phyloP scores from a whole-genome alignment of 2,113 vertebrate genomes.

The Rhynchopsitta pachyrhyncha region DNA sequence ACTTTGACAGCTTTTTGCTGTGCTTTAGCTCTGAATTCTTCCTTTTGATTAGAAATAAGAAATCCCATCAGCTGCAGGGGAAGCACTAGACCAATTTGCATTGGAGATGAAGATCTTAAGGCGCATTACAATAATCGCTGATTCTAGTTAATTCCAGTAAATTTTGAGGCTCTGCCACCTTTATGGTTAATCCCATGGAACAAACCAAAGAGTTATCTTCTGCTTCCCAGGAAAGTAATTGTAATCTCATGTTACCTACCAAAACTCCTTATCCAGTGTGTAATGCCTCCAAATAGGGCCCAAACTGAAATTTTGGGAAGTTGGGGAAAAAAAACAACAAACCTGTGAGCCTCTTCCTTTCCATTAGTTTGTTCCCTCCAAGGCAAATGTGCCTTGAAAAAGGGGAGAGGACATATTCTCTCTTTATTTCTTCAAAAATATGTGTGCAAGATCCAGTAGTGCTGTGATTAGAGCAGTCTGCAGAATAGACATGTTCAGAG shows the following conservation, averaged over 20 bases:
- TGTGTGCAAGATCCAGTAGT: background rate
- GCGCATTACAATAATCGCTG: background rate
- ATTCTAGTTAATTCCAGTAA: background rate
- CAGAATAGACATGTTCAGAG: background rate
- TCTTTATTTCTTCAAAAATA: background rate
- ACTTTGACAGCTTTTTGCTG: background rate
- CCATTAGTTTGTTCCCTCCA: background rate
- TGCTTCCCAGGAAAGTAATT: background rate
- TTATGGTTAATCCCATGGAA: background rate
- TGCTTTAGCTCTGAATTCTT: background rate
- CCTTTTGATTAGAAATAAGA: slow-evolving; percentile 10
- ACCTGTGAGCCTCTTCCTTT: background rate
- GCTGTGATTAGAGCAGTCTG: background rate
- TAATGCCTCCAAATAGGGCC: background rate
- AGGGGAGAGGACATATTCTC: background rate
- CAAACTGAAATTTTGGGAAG: background rate
- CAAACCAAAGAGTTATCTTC: background rate
- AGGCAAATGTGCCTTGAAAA: background rate
- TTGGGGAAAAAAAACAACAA: background rate
- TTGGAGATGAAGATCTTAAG: background rate
- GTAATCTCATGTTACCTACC: background rate
- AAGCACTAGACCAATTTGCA: background rate
- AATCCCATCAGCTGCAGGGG: background rate
- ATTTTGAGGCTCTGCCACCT: background rate
- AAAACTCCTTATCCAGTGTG: background rate